phyloP scores from a whole-genome alignment of 2,797 vertebrate genomes.

The Aratinga solstitialis region DNA sequence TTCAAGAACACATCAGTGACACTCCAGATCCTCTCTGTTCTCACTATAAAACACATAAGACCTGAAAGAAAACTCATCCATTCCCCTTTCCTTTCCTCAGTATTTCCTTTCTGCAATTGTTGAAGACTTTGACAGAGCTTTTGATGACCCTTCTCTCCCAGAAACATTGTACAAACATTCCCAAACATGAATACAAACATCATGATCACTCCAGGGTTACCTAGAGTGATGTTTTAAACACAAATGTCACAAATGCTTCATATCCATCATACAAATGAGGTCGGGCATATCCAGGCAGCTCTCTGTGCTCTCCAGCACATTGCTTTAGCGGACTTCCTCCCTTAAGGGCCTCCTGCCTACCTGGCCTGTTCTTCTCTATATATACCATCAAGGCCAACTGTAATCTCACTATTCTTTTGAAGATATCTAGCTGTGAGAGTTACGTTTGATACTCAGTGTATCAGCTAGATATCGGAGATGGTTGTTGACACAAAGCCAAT shows the following conservation, averaged over 20 bases:
- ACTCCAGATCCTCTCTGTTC: neutral
- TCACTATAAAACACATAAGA: neutral
- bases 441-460: neutral
- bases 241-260: conserved; percentile 22
- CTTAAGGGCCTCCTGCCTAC: neutral
- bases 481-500: neutral
- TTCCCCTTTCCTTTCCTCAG: neutral
- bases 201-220: neutral
- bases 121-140: neutral
- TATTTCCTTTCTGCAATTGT: neutral
- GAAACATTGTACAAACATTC: neutral
- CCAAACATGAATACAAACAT: neutral
- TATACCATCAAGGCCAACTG: neutral
- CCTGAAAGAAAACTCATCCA: neutral
- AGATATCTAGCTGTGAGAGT: neutral
- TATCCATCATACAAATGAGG: conserved; percentile 9
- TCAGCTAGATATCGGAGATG: neutral
- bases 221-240: conserved; percentile 29
- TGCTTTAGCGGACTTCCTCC: neutral
- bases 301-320: neutral
- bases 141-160: neutral
- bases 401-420: neutral
- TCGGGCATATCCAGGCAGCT: conserved; percentile 13
- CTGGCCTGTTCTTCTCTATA: neutral
- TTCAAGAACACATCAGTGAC: neutral